Base-by-base conservation (phyloP, 2,888 invertebrate genomes). In the Callyntrura sp. region DNA sequence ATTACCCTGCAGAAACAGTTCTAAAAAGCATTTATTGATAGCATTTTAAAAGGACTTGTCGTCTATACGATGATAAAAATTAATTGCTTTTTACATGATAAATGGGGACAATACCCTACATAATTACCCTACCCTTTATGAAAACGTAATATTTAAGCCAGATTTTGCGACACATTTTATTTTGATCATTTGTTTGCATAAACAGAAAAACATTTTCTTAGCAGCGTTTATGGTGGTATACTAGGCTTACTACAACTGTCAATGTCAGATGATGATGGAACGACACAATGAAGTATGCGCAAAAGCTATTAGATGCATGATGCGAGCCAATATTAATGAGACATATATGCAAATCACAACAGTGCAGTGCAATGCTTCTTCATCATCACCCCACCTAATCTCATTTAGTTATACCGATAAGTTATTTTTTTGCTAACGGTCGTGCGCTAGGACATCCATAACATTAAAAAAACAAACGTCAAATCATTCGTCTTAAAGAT, bases 61-160 rank as follows among this genome's bases (percentile, higher is more conserved):
- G 43, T 70, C 45, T 35, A 48, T n/a, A n/a, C n/a, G 23, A 73
- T n/a, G 48, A 73, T 73, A 73, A 48, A n/a, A 57, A n/a, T 51
- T 55, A 78, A 70, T 70, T 43, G 45, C 70, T 45, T 70, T 25
- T 60, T 45, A 17, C 20, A 57, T 60, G 57, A 81, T 81, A 12
- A 81, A 81, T 81, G 81, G 20, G 81, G 1, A 60, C 20, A 60
- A 28, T 81, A 81, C 81, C 17, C 14, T 12, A 81, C 43, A 60
- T 81, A 17, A 17, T 45, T 81, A 43, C n/a, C n/a, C n/a, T n/a
- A n/a, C n/a, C n/a, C n/a, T n/a, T n/a, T n/a, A n/a, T n/a, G 60
- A 81, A 81, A 35, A 35, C 6, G 35, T 35, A 35, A 35, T 35
- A 35, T 35, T 35, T 35, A 4, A 35, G 6, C 2, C 35, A 35